phyloP scores from a whole-genome alignment of 2,797 vertebrate genomes.

The Myripristis jacobus region DNA sequence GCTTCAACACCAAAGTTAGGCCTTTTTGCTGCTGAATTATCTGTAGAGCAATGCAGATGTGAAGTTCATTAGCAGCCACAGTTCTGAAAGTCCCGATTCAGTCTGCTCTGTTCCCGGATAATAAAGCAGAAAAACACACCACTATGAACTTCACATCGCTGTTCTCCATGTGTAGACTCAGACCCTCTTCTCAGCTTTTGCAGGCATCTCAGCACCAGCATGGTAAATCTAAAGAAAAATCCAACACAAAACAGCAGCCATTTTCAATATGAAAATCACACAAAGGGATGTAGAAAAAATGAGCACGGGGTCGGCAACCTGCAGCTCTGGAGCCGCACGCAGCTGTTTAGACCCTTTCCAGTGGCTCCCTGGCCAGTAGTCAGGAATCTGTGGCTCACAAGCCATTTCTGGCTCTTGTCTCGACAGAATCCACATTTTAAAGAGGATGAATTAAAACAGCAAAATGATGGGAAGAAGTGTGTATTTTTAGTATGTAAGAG shows the following conservation, averaged over 20 bases:
- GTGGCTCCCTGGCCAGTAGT: too few relatives aligned
- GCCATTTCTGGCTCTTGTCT: too few relatives aligned
- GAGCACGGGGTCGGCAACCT: too few relatives aligned
- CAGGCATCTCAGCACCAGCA: not conserved
- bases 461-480: too few relatives aligned
- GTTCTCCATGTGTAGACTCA: not conserved
- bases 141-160: not conserved
- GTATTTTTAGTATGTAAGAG: too few relatives aligned
- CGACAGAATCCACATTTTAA: too few relatives aligned
- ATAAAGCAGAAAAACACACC: slow-evolving; percentile 59
- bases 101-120: slow-evolving; percentile 66
- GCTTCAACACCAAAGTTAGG: slow-evolving; percentile 36
- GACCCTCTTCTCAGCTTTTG: not conserved
- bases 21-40: slow-evolving; percentile 59
- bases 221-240: not conserved
- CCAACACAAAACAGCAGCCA: not conserved
- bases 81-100: slow-evolving; percentile 68
- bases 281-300: too few relatives aligned
- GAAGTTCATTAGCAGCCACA: slow-evolving; percentile 70
- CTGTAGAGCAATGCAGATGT: slow-evolving; percentile 42
- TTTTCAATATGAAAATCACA: too few relatives aligned
- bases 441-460: too few relatives aligned
- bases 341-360: too few relatives aligned
- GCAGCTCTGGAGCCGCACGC: too few relatives aligned
- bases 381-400: too few relatives aligned